Evolutionary conservation across 2,797 vertebrate genomes (phyloP), one percentile per base, ranked within the genome.

Genomic region (Vultur gryphus): DNA sequence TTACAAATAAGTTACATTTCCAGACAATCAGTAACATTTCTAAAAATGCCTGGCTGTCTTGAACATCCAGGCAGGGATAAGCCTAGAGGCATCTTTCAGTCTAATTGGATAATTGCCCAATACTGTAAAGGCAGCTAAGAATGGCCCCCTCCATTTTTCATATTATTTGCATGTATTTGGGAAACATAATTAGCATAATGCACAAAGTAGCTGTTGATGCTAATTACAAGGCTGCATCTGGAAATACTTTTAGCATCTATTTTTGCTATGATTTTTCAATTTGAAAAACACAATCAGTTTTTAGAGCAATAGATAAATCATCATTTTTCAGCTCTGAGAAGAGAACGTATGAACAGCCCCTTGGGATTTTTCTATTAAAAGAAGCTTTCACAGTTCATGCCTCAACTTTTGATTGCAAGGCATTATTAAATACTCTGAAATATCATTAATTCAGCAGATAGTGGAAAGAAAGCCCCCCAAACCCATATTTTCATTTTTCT

Each of bases 161-260:
- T 85, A 70, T 57, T 91, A 65, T 89, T 91, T 81, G 82, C 64
- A 39, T 89, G 23, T 65, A 71, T 83, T 93, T 78, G 57, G 59
- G 44, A 58, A 66, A 44, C 29, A 61, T 70, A 94, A 91, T 91
- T 96, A 78, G 15, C 48, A 57, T 85, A 71, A 81, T 46, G 7
- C 11, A 43, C 73, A 61, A 54, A 93, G 71, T 92, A 93, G 64
- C 61, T 87, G 52, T 93, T 87, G 61, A 67, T 88, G 78, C 7
- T 93, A 91, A 93, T 96, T 92, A 64, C 58, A 58, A 75, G 49
- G 44, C 76, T 93, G 82, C 84, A 94, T 89, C 87, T 95, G 92
- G 87, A 95, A 93, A 86, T 91, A 65, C 73, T 93, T 58, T 33
- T 71, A 61, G 39, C 6, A 20, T 81, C 52, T 49, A 57, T 81